phyloP scores from a whole-genome alignment of 1,140 invertebrate species.

The Drosophila guanche region DNA sequence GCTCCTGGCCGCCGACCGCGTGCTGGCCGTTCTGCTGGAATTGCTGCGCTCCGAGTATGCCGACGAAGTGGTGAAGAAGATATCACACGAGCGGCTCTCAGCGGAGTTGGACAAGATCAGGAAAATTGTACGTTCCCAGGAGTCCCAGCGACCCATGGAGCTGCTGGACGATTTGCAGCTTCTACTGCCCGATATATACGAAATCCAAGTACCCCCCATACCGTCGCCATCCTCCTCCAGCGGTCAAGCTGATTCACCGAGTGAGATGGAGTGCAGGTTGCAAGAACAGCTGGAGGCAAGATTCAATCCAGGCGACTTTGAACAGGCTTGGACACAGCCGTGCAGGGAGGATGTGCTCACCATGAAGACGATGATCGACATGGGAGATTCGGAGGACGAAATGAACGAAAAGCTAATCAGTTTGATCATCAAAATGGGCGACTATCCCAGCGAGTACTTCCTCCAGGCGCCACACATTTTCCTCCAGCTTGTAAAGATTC shows the following conservation, averaged over 20 bases:
- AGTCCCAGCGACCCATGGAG: slow-evolving; percentile 20
- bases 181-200: slow-evolving; percentile 31
- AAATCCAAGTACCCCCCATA: background rate
- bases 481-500: slow-evolving; percentile 56
- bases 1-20: slow-evolving; percentile 37
- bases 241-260: background rate
- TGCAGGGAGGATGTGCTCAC: slow-evolving; percentile 48
- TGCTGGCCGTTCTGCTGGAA: slow-evolving; percentile 62
- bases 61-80: slow-evolving; percentile 38
- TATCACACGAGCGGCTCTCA: slow-evolving; percentile 45
- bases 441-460: slow-evolving; percentile 76
- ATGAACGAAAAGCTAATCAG: slow-evolving; percentile 43
- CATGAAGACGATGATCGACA: slow-evolving; percentile 51
- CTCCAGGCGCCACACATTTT: slow-evolving; percentile 70
- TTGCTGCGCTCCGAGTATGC: slow-evolving; percentile 60
- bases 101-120: slow-evolving; percentile 63
- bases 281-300: background rate
- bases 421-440: slow-evolving; percentile 58
- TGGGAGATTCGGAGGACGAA: slow-evolving; percentile 22
- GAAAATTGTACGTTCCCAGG: slow-evolving; percentile 19
- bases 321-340: slow-evolving; percentile 58
- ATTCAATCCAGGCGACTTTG: slow-evolving; percentile 42
- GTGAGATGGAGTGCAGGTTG: background rate
- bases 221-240: background rate
- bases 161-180: slow-evolving; percentile 50